Conservation (phyloP, 1,140 invertebrate genomes). For the Drosophila malerkotliana region DNA sequence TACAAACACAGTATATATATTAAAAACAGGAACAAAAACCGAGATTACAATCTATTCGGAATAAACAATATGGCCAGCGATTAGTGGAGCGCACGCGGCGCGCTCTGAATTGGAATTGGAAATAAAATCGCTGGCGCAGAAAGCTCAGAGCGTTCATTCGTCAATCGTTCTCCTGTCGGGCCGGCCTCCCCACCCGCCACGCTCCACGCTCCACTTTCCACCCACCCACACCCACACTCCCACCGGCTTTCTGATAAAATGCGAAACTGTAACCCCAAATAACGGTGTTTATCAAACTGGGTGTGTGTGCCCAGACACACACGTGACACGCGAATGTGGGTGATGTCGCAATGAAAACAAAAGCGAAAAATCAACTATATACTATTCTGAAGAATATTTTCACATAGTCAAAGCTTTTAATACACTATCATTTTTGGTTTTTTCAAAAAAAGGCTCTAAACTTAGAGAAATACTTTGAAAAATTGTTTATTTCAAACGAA, state of each 20-base stretch:
- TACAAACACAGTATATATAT: not conserved
- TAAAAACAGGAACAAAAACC: conserved; percentile 3
- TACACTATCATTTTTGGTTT: conserved; percentile 12
- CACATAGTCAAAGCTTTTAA: conserved; percentile 16
- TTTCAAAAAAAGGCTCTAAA: no score
- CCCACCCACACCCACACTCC: not conserved
- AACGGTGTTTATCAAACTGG: conserved; percentile 51
- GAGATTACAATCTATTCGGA: conserved; percentile 43
- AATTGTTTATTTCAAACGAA: no score
- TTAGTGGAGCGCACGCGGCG: conserved; percentile 66
- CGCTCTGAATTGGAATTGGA: conserved; percentile 51
- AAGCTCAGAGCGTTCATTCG: conserved; percentile 27
- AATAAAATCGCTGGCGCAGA: conserved; percentile 40
- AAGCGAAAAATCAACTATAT: conserved; percentile 3
- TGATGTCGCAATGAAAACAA: conserved; percentile 29
- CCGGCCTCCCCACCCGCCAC: no score
- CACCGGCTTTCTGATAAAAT: conserved; percentile 61
- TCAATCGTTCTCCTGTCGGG: conserved; percentile 13
- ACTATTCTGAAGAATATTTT: not conserved
- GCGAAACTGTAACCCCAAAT: conserved; percentile 64
- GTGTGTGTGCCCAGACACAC: conserved; percentile 36
- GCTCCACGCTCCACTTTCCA: not conserved
- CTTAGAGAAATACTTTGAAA: no score
- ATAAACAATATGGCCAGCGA: conserved; percentile 22
- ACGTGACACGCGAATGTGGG: conserved; percentile 44